Conservation (phyloP, 2,888 invertebrate genomes). For the Mystacides longicornis region DNA sequence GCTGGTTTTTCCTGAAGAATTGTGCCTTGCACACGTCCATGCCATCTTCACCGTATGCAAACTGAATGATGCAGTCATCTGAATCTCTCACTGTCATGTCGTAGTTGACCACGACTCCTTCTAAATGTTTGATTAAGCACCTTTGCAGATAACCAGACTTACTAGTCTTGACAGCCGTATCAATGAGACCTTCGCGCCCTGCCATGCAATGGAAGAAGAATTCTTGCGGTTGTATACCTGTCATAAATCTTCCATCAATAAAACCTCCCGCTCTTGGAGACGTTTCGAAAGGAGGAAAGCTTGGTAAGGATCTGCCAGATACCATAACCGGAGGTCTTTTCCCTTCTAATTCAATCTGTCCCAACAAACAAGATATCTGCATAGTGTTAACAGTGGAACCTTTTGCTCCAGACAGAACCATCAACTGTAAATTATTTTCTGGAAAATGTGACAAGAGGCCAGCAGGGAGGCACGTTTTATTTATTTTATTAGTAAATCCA, state of each 20-base stretch:
- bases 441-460: constrained; percentile 88
- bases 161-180: constrained; percentile 99
- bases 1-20: constrained; percentile 68
- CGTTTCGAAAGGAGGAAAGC: constrained; percentile 81
- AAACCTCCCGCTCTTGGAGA: constrained; percentile 93
- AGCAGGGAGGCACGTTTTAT: constrained; percentile 73
- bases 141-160: constrained; percentile 96
- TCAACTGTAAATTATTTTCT: constrained; percentile 91
- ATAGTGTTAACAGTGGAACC: constrained; percentile 97
- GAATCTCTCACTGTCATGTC: constrained; percentile 94
- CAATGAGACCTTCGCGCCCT: constrained; percentile 96
- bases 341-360: constrained; percentile 98
- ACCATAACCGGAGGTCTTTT: constrained; percentile 93
- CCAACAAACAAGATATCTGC: constrained; percentile 96
- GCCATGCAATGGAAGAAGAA: constrained; percentile 99
- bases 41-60: constrained; percentile 90
- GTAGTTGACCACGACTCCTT: constrained; percentile 87
- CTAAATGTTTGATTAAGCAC: constrained; percentile 95
- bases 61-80: constrained; percentile 89
- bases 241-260: constrained; percentile 93
- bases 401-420: constrained; percentile 98
- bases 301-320: constrained; percentile 86
- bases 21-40: constrained; percentile 83
- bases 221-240: constrained; percentile 96
- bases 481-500: constrained; percentile 82